Evolutionary conservation across 2,113 vertebrate species (phyloP), one percentile per base, ranked within the genome.

Genomic region (Istiophorus platypterus): DNA sequence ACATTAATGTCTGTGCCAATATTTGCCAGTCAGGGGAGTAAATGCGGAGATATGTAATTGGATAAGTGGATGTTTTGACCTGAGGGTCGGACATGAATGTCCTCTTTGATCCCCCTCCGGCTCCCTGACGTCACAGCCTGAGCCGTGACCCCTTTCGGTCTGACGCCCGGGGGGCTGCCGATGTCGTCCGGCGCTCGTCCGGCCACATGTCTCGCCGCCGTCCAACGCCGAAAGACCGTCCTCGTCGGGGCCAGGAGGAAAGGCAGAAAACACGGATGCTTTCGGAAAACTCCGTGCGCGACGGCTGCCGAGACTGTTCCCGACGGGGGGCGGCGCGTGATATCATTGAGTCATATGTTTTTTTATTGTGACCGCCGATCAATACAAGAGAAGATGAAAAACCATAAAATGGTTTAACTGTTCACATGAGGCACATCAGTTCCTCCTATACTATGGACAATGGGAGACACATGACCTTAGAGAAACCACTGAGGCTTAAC

Each of bases 281-380:
- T 72, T 20, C 10, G 5, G 5, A 79, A n/a, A n/a, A 56, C 27
- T 18, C 7, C 29, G 1, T 18, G 20, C 49, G 11, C 5, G n/a
- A 13, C 5, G 1, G 11, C 4, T 14, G n/a, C 22, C 0, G n/a
- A n/a, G 61, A n/a, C 37, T 65, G 17, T n/a, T 65, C 51, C 26
- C 31, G 20, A 52, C 20, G 15, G 18, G 18, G 62, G 52, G 15
- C 13, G 13, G 27, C 1, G 5, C 7, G 34, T 11, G 0, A 22
- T 63, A 13, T n/a, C 18, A 70, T 37, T 18, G 31, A 59, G 41
- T 18, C 67, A 51, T 71, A 26, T 64, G 22, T 52, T 72, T 51
- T 72, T 51, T 49, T 59, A 41, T 24, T 31, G 9, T 34, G 42
- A 61, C 52, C 52, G 42, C 20, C 59, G 59, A 58, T 75, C 59